Percentiles rank a stretch among this genome's conserved stretches.
Evolutionary conservation across 2,888 invertebrate genomes (phyloP).

Genomic region (Nipponacmea schrenckii): DNA sequence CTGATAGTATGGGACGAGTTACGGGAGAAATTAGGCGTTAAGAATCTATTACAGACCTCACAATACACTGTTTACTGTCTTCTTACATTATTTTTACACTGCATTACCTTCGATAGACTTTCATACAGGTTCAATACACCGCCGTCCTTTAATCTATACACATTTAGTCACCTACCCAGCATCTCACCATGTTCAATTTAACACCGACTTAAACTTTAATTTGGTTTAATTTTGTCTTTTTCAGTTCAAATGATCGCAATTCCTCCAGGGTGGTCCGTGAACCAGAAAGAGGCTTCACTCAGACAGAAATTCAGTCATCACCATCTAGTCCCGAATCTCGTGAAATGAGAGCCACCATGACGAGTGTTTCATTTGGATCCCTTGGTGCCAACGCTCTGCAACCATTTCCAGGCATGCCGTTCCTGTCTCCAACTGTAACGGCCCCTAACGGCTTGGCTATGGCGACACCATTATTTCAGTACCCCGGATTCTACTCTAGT

Average conservation of each 20-base stretch:
- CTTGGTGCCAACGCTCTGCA: constrained; percentile 31
- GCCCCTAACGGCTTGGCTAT: constrained; percentile 27
- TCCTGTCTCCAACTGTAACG: constrained; percentile 27
- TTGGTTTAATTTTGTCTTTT: constrained; percentile 11
- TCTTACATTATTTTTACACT: constrained; percentile 14
- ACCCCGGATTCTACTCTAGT: constrained; percentile 41
- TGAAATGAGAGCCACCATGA: constrained; percentile 33
- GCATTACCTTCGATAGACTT: constrained; percentile 18
- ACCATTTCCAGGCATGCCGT: constrained; percentile 37
- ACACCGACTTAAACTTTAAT: neutral
- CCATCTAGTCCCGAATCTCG: constrained; percentile 12
- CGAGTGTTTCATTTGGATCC: constrained; percentile 34
- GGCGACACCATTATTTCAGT: constrained; percentile 45
- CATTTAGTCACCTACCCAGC: too few relatives aligned
- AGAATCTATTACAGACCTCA: constrained; percentile 14
- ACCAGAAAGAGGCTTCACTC: constrained; percentile 9
- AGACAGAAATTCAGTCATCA: constrained; percentile 5
- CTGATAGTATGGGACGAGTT: constrained; percentile 18
- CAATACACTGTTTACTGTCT: constrained; percentile 14
- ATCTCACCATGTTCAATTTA: neutral
- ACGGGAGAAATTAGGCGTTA: constrained; percentile 16
- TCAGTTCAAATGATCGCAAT: constrained; percentile 18
- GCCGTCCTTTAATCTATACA: neutral
- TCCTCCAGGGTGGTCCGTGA: constrained; percentile 9
- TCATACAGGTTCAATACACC: constrained; percentile 15